Conservation (phyloP, 2,888 invertebrate species). For the Halocaridina rubra region DNA sequence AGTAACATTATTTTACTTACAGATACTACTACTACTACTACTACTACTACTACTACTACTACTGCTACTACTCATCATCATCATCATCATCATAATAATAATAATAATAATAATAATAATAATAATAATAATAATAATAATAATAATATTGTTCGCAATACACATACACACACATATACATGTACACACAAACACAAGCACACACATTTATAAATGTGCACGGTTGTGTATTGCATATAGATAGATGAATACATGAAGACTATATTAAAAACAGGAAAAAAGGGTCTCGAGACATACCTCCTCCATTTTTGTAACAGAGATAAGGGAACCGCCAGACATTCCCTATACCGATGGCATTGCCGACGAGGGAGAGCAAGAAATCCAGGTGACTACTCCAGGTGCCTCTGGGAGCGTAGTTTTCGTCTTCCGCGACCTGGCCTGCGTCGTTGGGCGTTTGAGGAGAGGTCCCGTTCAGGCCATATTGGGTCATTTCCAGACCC, state of each 20-base stretch:
- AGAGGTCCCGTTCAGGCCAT: constrained; percentile 48
- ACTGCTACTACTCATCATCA: no score
- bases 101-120: no score
- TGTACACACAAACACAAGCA: not conserved
- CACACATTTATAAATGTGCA: not conserved
- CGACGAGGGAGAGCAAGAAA: constrained; percentile 70
- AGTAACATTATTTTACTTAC: no score
- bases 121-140: no score
- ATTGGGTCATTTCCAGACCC: constrained; percentile 50
- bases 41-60: no score
- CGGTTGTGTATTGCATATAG: not conserved
- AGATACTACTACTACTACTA: no score
- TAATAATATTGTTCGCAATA: no score
- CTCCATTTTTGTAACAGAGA: constrained; percentile 95
- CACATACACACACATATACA: not conserved
- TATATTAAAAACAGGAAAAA: no score
- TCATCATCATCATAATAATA: no score
- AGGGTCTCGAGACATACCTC: constrained; percentile 71
- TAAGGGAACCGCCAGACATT: constrained; percentile 97
- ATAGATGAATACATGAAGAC: not conserved
- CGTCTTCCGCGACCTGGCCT: not conserved
- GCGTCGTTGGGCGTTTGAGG: constrained; percentile 53
- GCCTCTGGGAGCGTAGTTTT: constrained; percentile 35
- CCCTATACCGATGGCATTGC: constrained; percentile 91
- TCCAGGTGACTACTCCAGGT: constrained; percentile 63